These are phyloP conservation scores for Eubasilissa splendida DNA, from an alignment of 2,888 invertebrate genomes.

Conservation along the genomic window DNA sequence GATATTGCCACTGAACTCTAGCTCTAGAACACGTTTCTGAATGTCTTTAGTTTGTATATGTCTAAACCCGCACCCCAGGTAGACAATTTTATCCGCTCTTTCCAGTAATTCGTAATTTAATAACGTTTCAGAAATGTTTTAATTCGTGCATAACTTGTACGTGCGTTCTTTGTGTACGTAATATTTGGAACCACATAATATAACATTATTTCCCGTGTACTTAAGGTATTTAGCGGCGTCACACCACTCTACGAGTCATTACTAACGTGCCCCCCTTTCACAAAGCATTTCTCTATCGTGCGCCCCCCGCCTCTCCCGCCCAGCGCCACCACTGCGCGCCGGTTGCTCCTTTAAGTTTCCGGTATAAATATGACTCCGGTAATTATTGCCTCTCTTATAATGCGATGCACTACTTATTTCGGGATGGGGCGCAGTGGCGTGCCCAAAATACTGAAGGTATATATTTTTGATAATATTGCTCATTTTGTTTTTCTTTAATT, in stretches of 20 bases:
- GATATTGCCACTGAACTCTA: no score
- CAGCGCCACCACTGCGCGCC: constrained; percentile 27
- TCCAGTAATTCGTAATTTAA: no score
- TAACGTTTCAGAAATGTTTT: no score
- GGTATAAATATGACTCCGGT: constrained; percentile 58
- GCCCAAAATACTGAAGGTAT: no score
- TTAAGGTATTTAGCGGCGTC: constrained; percentile 33
- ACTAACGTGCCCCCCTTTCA: not conserved
- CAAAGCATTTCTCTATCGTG: not conserved
- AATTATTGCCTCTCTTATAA: constrained; percentile 59
- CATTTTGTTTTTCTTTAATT: no score
- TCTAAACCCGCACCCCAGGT: no score
- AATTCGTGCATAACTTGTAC: no score
- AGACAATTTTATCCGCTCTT: no score
- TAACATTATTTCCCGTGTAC: constrained; percentile 25
- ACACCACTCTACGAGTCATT: constrained; percentile 30
- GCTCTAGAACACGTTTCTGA: no score
- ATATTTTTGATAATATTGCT: no score
- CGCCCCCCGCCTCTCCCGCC: constrained; percentile 1
- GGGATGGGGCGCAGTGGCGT: constrained; percentile 39
- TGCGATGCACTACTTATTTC: constrained; percentile 55
- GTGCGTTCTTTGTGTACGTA: no score
- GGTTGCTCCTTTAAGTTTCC: constrained; percentile 57
- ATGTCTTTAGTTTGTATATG: no score
- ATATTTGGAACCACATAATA: not conserved